Percentiles rank a stretch among this genome's conserved stretches.
phyloP scores from a whole-genome alignment of 2,888 invertebrate species.

The Stenchaetothrips biformis region DNA sequence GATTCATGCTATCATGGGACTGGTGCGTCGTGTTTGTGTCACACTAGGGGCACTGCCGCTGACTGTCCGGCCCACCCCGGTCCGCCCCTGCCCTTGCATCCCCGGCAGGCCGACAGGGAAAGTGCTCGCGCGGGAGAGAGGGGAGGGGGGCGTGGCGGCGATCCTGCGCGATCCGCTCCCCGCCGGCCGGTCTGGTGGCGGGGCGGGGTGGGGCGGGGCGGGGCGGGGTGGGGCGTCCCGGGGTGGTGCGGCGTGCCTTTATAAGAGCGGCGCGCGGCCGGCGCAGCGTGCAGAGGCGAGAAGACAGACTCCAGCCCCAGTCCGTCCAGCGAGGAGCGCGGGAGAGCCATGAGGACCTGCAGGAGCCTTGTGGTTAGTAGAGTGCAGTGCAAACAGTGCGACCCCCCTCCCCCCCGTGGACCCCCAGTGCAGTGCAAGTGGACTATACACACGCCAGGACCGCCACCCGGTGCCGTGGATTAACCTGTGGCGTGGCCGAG shows the following conservation, averaged over 20 bases:
- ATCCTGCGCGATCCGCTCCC: neutral
- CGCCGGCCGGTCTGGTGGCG: neutral
- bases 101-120: neutral
- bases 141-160: neutral
- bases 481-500: neutral
- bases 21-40: too few relatives aligned
- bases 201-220: neutral
- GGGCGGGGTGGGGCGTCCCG: neutral
- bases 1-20: too few relatives aligned
- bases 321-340: slow-evolving; percentile 28
- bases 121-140: neutral
- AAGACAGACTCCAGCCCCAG: slow-evolving; percentile 25
- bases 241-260: neutral
- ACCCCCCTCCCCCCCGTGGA: too few relatives aligned
- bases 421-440: neutral
- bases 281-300: slow-evolving; percentile 14
- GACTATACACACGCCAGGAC: neutral
- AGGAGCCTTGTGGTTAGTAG: slow-evolving; percentile 36
- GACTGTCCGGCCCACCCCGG: too few relatives aligned
- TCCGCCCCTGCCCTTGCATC: neutral
- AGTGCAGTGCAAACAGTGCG: neutral
- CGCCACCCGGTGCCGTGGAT: slow-evolving; percentile 11
- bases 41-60: too few relatives aligned
- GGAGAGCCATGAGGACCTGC: slow-evolving; percentile 34
- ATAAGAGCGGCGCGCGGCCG: neutral